A percentile compares a stretch with the other conserved stretches of the same genome.
Conservation (phyloP, 2,797 vertebrate genomes). For the Acridotheres tristis region DNA sequence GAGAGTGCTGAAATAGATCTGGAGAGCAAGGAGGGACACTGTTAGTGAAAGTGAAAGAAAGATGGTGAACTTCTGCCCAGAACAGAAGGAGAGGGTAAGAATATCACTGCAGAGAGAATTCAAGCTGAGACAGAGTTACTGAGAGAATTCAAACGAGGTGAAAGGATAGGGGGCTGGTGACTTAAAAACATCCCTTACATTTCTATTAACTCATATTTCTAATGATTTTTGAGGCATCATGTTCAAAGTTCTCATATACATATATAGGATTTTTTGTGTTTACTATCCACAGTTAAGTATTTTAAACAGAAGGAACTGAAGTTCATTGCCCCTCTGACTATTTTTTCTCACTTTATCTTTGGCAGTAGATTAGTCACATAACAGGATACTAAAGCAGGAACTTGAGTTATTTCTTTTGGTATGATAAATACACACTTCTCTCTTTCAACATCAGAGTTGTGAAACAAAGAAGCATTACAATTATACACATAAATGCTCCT, state of each 20-base stretch:
- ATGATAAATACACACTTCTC: accelerated
- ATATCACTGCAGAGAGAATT: not conserved
- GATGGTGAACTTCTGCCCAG: not conserved
- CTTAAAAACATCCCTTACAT: accelerated
- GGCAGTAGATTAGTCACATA: not conserved
- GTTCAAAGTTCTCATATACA: not conserved
- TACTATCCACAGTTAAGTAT: not conserved
- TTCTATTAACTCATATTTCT: not conserved
- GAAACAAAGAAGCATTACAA: not conserved
- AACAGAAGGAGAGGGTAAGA: not conserved
- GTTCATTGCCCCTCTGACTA: not conserved
- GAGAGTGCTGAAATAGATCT: not conserved
- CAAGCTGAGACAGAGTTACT: not conserved
- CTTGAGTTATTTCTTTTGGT: not conserved
- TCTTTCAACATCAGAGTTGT: not conserved
- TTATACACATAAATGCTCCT: not conserved
- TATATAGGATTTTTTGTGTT: not conserved
- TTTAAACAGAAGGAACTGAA: not conserved
- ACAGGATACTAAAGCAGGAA: not conserved
- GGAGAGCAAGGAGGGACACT: not conserved
- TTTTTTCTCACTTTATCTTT: not conserved
- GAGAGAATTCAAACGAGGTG: not conserved
- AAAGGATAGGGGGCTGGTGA: accelerated
- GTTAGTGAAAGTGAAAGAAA: not conserved
- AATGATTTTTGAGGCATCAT: not conserved